phyloP scores from a whole-genome alignment of 2,888 invertebrate species.

The Drosophila fungiperda region DNA sequence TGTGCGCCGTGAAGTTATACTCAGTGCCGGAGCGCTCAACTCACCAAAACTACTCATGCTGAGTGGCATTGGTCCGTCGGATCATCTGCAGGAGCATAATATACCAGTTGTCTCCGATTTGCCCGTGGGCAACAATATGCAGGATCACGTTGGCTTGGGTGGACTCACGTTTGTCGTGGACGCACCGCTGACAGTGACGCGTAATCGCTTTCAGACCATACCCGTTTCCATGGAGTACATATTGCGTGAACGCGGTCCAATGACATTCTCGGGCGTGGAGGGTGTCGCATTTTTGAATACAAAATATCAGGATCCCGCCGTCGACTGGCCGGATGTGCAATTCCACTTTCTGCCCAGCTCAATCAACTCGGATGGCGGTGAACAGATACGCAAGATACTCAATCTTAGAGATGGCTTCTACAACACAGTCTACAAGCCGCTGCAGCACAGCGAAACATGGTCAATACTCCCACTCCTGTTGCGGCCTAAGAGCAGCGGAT shows the following conservation, averaged over 20 bases:
- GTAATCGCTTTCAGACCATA: constrained; percentile 91
- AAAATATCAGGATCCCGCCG: constrained; percentile 91
- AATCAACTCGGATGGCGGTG: constrained; percentile 92
- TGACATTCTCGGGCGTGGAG: constrained; percentile 94
- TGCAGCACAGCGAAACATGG: constrained; percentile 92
- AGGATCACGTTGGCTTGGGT: constrained; percentile 95
- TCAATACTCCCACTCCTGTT: constrained; percentile 92
- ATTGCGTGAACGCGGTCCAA: constrained; percentile 91
- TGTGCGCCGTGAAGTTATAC: constrained; percentile 92
- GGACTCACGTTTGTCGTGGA: constrained; percentile 93
- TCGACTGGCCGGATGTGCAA: constrained; percentile 93
- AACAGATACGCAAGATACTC: constrained; percentile 91
- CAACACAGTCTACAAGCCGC: constrained; percentile 93
- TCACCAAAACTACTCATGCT: constrained; percentile 96
- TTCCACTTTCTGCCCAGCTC: constrained; percentile 95
- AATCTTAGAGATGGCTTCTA: constrained; percentile 92
- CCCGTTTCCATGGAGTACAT: constrained; percentile 93
- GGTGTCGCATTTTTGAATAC: constrained; percentile 95
- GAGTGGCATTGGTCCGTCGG: constrained; percentile 93
- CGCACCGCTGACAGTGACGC: constrained; percentile 92
- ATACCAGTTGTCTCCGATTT: constrained; percentile 91
- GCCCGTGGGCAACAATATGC: constrained; percentile 93
- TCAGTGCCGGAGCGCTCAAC: constrained; percentile 95
- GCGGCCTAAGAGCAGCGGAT: constrained; percentile 94
- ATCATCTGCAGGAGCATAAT: constrained; percentile 89